Conservation (phyloP, 2,797 vertebrate species). For the Sternotherus odoratus region DNA sequence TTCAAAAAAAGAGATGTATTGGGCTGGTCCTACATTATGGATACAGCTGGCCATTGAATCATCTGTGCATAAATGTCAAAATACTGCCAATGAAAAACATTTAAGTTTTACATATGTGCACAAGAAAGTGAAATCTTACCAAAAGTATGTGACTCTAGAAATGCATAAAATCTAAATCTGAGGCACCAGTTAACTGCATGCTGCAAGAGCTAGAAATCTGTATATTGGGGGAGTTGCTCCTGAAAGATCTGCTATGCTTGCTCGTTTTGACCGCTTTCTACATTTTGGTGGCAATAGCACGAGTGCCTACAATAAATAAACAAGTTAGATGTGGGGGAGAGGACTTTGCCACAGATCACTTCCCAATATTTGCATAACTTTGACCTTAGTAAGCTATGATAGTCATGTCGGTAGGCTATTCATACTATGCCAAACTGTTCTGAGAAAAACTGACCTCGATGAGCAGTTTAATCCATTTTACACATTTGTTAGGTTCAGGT, state of each 20-base stretch:
- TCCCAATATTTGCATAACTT: constrained; percentile 1
- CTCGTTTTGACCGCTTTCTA: neutral
- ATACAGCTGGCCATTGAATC: constrained; percentile 55
- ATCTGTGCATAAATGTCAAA: constrained; percentile 43
- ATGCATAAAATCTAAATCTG: constrained; percentile 47
- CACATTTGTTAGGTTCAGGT: constrained; percentile 29
- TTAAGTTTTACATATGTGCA: no score
- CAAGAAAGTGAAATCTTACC: neutral
- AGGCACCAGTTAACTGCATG: neutral
- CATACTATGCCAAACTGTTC: neutral
- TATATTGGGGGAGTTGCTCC: constrained; percentile 19
- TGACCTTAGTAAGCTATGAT: constrained; percentile 12
- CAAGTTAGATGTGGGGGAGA: neutral
- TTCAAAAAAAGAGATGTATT: constrained; percentile 29
- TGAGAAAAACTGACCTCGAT: neutral
- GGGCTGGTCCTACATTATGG: constrained; percentile 48
- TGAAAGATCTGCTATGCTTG: neutral
- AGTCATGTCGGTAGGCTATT: constrained; percentile 8
- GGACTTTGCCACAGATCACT: constrained; percentile 10
- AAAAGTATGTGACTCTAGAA: constrained; percentile 49
- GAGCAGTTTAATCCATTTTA: neutral
- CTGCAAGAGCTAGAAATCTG: neutral
- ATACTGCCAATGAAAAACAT: constrained; percentile 27
- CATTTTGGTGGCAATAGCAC: constrained; percentile 5
- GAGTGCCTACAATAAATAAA: neutral